Evolutionary conservation across 2,888 invertebrate genomes (phyloP), one percentile per base, ranked within the genome.

Genomic region (Ypsolopha sequella): DNA sequence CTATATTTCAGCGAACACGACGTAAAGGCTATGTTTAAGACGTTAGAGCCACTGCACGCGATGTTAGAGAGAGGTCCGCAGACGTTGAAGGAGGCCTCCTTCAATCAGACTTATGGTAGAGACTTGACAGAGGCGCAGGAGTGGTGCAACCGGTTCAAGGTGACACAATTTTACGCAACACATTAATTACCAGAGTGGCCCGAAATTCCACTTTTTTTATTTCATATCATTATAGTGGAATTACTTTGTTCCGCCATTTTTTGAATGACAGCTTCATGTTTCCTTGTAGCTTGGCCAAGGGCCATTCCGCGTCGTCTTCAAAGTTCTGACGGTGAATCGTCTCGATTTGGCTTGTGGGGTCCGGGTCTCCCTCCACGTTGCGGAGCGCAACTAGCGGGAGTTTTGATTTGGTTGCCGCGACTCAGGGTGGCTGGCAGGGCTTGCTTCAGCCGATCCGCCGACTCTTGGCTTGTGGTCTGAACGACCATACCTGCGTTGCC

Each of bases 1-100:
- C 81, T 99, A 8, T 99, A 97, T 76, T 99, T 99, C 75, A 98
- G 97, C 2, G 99, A 99, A 73, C 90, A 94, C 54, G 98, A 99
- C 71, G 94, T 97, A 0, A 93, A 94, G 55, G 98, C 96, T 7
- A 99, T 99, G 99, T 94, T 99, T 68, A 94, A 95, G 58, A 95
- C 96, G 0, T 80, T 99, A 54, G 97, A 98, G 65, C 99, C 99
- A 0, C 76, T 99, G 48, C 99, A 99, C 70, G 91, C 92, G 1
- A 94, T 98, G 94, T 86, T 99, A 65, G 97, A 98, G 62, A 88
- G 95, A 48, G 99, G 98, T 0, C 97, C 98, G 0, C 95, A 96
- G 70, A 99, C 99, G 0, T 76, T 97, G 34, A 99, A 99, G 68
- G 99, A 99, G 75, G 96, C 95, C 0, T 97, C 98, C 6, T 99